These are phyloP conservation scores for Cephalopholis sonnerati DNA, from an alignment of 2,113 vertebrate species.

Conservation along the genomic window DNA sequence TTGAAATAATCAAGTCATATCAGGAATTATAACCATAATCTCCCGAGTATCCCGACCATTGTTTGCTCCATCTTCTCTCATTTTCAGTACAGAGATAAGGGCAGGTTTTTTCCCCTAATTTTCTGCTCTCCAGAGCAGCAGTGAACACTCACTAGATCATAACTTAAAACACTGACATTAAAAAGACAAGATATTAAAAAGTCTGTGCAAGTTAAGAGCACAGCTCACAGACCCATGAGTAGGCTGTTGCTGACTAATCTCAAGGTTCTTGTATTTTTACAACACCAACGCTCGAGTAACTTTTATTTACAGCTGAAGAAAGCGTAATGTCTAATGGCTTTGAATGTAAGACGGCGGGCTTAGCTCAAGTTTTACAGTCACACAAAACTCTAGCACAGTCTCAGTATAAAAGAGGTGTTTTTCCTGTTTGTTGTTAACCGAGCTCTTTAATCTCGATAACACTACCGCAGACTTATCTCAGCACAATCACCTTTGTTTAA, in stretches of 20 bases:
- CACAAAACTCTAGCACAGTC: neutral
- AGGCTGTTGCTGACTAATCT: slow-evolving; percentile 10
- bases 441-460: slow-evolving; percentile 13
- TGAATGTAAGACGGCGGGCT: neutral
- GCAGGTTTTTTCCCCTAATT: neutral
- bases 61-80: neutral
- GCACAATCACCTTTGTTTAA: neutral
- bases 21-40: neutral
- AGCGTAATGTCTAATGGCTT: neutral
- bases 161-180: slow-evolving; percentile 4
- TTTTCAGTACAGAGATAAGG: neutral
- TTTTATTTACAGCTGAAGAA: slow-evolving; percentile 31
- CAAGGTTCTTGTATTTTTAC: neutral
- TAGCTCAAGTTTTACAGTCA: neutral
- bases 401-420: neutral
- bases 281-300: neutral
- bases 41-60: neutral
- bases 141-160: slow-evolving; percentile 5
- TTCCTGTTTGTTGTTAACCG: neutral
- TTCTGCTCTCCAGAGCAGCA: slow-evolving; percentile 11
- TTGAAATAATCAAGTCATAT: slow-evolving; percentile 17
- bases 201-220: neutral
- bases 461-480: neutral
- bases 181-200: neutral
- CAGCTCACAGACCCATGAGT: neutral